These are phyloP conservation scores for Ellobius talpinus DNA, from an alignment of 2,113 vertebrate genomes.

Conservation along the genomic window DNA sequence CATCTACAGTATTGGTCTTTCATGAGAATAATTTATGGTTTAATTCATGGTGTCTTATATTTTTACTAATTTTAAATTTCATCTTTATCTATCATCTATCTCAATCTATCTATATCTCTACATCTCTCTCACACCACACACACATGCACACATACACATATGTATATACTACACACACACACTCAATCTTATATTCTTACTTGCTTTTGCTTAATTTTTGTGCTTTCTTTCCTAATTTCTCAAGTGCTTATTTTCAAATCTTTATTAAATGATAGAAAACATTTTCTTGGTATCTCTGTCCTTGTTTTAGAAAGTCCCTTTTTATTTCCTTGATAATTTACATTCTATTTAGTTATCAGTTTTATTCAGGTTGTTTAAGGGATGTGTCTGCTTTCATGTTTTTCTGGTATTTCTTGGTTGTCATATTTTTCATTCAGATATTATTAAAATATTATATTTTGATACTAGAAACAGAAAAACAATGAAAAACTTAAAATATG, in stretches of 20 bases:
- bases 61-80: conserved; percentile 27
- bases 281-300: background rate
- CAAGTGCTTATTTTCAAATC: background rate
- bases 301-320: conserved; percentile 15
- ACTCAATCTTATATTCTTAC: background rate
- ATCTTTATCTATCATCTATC: background rate
- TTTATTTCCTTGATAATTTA: background rate
- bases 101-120: background rate
- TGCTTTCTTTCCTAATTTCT: conserved; percentile 16
- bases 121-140: background rate
- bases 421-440: background rate
- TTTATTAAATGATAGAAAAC: conserved; percentile 6
- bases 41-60: background rate
- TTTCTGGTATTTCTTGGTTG: background rate
- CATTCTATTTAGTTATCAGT: background rate
- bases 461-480: background rate
- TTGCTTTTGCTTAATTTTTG: background rate
- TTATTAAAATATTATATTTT: background rate
- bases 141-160: too few relatives aligned
- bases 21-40: background rate
- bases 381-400: background rate
- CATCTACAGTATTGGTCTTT: background rate
- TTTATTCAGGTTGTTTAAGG: background rate
- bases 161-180: too few relatives aligned
- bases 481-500: background rate